Evolutionary conservation across 1,140 invertebrate genomes (phyloP).

Genomic region (Lucilia cuprina): DNA sequence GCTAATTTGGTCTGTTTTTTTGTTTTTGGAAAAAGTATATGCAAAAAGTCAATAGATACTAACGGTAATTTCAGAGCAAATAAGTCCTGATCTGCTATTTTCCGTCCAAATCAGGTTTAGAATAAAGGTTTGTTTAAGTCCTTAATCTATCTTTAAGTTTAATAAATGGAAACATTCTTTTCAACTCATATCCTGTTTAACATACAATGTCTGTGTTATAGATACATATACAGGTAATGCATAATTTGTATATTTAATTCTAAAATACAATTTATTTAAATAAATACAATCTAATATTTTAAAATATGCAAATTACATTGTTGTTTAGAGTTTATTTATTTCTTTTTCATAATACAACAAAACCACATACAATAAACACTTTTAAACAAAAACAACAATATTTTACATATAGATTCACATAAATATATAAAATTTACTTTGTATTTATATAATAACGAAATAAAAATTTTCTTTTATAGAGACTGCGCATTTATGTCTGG

Average conservation of each 20-base stretch:
- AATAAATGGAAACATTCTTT: too few species aligned
- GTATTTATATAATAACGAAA: too few species aligned
- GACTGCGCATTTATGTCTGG: slow-evolving; percentile 28
- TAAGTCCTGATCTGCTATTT: too few species aligned
- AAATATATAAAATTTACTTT: too few species aligned
- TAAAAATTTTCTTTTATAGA: background rate
- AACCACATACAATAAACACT: slow-evolving; percentile 19
- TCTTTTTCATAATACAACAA: too few species aligned
- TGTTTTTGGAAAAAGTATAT: too few species aligned
- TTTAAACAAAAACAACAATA: background rate
- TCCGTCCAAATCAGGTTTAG: too few species aligned
- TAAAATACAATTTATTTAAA: background rate
- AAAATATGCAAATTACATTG: slow-evolving; percentile 27
- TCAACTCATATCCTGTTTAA: background rate
- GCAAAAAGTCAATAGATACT: too few species aligned
- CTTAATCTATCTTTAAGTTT: background rate
- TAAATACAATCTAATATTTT: background rate
- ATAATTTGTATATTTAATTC: background rate
- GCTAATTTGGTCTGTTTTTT: too few species aligned
- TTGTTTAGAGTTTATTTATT: background rate
- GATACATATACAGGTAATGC: too few species aligned
- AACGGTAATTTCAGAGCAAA: too few species aligned
- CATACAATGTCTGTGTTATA: background rate
- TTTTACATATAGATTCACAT: background rate
- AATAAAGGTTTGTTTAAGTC: too few species aligned